These are phyloP conservation scores for Masnerella sp. DNA, from an alignment of 2,888 invertebrate species.

Conservation along the genomic window DNA sequence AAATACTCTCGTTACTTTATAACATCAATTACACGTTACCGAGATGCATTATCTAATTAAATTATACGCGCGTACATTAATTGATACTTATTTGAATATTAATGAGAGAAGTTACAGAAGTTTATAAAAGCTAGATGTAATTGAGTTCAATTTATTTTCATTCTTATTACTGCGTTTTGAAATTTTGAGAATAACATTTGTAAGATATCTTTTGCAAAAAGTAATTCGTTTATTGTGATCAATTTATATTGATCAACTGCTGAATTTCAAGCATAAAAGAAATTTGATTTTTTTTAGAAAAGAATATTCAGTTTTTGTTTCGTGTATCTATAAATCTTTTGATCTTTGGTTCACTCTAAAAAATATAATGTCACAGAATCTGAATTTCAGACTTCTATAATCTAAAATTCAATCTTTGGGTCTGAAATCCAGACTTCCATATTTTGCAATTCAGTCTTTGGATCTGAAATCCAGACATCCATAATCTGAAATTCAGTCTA, in stretches of 20 bases:
- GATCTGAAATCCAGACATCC: too few species aligned
- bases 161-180: too few species aligned
- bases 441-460: too few species aligned
- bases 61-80: constrained; percentile 9
- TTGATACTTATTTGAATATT: constrained; percentile 16
- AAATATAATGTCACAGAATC: too few species aligned
- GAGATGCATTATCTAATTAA: constrained; percentile 23
- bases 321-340: constrained; percentile 7
- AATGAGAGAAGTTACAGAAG: neutral
- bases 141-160: constrained; percentile 4
- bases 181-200: too few species aligned
- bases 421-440: too few species aligned
- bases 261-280: constrained; percentile 29
- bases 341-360: too few species aligned
- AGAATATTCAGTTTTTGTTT: constrained; percentile 29
- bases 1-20: constrained; percentile 16
- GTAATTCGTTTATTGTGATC: too few species aligned
- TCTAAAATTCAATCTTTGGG: too few species aligned
- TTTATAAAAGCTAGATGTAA: neutral
- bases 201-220: too few species aligned
- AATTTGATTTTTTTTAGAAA: constrained; percentile 28
- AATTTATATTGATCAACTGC: constrained; percentile 38
- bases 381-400: too few species aligned
- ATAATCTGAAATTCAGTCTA: too few species aligned
- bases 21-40: constrained; percentile 11